Conservation (phyloP, 2,797 vertebrate genomes). For the Pogonophryne albipinna region DNA sequence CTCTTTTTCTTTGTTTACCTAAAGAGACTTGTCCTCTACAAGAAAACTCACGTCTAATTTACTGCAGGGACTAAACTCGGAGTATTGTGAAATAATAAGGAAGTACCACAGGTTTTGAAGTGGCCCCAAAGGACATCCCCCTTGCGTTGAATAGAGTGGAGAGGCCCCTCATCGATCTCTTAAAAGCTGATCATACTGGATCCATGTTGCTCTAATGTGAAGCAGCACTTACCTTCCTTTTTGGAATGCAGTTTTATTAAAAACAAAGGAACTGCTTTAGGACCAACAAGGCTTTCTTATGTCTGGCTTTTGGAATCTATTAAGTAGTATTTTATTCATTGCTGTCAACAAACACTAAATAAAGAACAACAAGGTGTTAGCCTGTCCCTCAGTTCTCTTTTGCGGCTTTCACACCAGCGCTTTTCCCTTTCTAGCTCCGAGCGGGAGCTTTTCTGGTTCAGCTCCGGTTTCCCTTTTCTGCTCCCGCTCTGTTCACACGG, state of each 20-base stretch:
- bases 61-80: constrained; percentile 33
- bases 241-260: constrained; percentile 21
- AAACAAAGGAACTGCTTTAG: constrained; percentile 25
- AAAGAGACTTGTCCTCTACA: constrained; percentile 14
- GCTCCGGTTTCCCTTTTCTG: too few relatives aligned
- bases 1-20: constrained; percentile 6
- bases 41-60: constrained; percentile 38
- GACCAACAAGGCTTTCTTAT: neutral
- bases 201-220: constrained; percentile 24
- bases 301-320: neutral
- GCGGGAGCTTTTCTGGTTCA: too few relatives aligned
- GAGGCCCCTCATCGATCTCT: constrained; percentile 39
- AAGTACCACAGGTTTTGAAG: constrained; percentile 23
- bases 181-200: constrained; percentile 48
- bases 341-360: neutral
- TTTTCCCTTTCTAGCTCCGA: too few relatives aligned
- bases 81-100: constrained; percentile 21
- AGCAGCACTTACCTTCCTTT: constrained; percentile 22
- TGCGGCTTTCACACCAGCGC: too few relatives aligned
- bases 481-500: too few relatives aligned
- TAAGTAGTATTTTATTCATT: neutral
- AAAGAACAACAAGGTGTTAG: neutral
- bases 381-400: neutral
- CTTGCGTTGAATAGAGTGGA: constrained; percentile 27
- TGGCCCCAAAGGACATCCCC: constrained; percentile 35